These are phyloP conservation scores for Acleris cristana DNA, from an alignment of 2,888 invertebrate genomes.

Conservation along the genomic window DNA sequence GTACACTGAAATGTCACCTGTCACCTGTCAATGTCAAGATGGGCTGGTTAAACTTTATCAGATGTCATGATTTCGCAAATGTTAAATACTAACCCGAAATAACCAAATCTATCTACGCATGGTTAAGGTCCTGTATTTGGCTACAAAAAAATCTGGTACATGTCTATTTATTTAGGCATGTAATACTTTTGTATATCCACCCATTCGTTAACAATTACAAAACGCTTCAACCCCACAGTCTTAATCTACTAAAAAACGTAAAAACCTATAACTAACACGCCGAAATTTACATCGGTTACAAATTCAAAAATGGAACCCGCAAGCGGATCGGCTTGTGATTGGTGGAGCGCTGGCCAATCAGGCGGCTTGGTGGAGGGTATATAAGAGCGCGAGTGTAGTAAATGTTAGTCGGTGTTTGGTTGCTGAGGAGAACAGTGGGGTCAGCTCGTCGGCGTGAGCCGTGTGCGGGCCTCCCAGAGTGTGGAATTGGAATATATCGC, in stretches of 20 bases:
- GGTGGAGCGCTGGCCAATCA: slow-evolving; percentile 50
- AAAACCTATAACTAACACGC: slow-evolving; percentile 26
- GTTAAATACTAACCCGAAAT: too few relatives aligned
- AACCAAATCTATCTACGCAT: too few relatives aligned
- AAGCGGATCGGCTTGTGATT: slow-evolving; percentile 7
- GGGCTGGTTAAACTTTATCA: too few relatives aligned
- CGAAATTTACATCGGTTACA: slow-evolving; percentile 30
- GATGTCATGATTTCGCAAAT: too few relatives aligned
- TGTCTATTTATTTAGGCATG: too few relatives aligned
- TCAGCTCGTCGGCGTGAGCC: slow-evolving; percentile 73
- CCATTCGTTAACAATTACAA: not conserved
- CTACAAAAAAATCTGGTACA: too few relatives aligned
- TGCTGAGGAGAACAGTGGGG: slow-evolving; percentile 68
- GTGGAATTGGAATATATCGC: slow-evolving; percentile 89
- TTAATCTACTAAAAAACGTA: slow-evolving; percentile 18
- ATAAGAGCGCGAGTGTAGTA: slow-evolving; percentile 49
- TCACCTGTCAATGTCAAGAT: too few relatives aligned
- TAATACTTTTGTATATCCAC: too few relatives aligned
- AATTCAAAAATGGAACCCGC: slow-evolving; percentile 30
- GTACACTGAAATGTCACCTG: too few relatives aligned
- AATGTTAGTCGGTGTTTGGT: slow-evolving; percentile 45
- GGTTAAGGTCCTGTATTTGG: too few relatives aligned
- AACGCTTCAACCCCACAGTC: not conserved
- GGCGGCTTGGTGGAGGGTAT: slow-evolving; percentile 47
- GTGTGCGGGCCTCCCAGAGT: slow-evolving; percentile 85